Base-by-base conservation (phyloP, 2,888 invertebrate genomes). In the Agelastica alni region DNA sequence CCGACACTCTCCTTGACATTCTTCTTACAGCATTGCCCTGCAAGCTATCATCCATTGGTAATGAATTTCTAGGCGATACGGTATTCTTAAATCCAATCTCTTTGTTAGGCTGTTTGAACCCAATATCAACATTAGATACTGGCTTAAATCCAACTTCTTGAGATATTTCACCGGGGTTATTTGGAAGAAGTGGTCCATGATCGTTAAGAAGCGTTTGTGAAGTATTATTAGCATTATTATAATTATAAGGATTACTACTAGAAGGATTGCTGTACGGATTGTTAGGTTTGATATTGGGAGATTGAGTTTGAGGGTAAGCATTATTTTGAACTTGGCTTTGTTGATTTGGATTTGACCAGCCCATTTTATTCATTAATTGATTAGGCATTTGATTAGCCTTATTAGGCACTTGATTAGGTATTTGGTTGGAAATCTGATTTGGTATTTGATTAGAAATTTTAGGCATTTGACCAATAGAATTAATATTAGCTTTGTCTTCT, bases 1-100 rank as follows among this genome's bases (percentile, higher is more conserved):
- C 75, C 4, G 75, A 75, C 12, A 78, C 75, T 59, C 80, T 79
- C 62, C 80, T 75, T 18, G 83, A 83, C 60, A 77, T 79, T 64
- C 85, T 76, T 69, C 80, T 72, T 62, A 83, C 72, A 18, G 74
- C 30, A 16, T 63, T 68, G 9, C 41, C 46, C 12, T 36, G 43
- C 32, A 66, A 62, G 74, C 59, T 66, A 59, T 66, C 65, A 4
- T 65, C 65, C 6, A 48, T 22, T 4, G 59, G 39, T 22, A 68
- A 16, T 4, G 65, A 67, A 49, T 63, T 64, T 42, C 63, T 64
- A 4, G 58, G 61, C 42, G 63, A 60, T 20, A 55, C 49, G 37
- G 46, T 20, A 9, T 44, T 14, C n/a, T 53, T 48, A 16, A 49
- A 56, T 28, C 67, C 61, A 44, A 59, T 59, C 28, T 62, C 61